phyloP scores from a whole-genome alignment of 2,888 invertebrate genomes.

The Hydriomena furcata region DNA sequence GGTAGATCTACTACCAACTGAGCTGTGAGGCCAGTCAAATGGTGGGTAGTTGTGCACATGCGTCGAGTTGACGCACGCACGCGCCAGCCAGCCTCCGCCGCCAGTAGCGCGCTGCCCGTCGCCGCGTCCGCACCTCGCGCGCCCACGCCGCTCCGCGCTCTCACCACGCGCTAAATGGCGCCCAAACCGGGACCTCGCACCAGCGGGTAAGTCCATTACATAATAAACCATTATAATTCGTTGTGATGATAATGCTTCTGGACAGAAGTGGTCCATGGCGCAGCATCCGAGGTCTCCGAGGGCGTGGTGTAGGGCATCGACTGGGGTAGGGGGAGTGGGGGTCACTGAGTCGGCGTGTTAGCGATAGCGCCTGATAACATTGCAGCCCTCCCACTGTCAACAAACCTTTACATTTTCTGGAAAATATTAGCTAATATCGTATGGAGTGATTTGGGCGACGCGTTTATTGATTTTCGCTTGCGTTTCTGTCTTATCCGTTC shows the following conservation, averaged over 20 bases:
- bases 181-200: constrained; percentile 70
- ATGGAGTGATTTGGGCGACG: constrained; percentile 52
- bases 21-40: no score
- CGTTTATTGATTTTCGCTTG: constrained; percentile 72
- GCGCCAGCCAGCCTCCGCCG: constrained; percentile 48
- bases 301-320: constrained; percentile 70
- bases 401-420: constrained; percentile 62
- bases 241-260: constrained; percentile 10
- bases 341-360: constrained; percentile 63
- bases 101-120: constrained; percentile 71
- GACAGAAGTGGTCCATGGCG: constrained; percentile 51
- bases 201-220: constrained; percentile 70
- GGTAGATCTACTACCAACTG: no score
- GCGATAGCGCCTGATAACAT: constrained; percentile 73
- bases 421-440: constrained; percentile 21
- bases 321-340: constrained; percentile 55
- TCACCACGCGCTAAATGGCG: constrained; percentile 77
- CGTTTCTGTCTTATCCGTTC: constrained; percentile 41
- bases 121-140: constrained; percentile 57
- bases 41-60: constrained; percentile 63
- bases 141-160: constrained; percentile 44
- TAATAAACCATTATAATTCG: constrained; percentile 34
- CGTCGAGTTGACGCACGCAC: constrained; percentile 61
- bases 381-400: constrained; percentile 73
- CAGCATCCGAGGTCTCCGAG: constrained; percentile 64